Evolutionary conservation across 1,140 invertebrate species (phyloP), one percentile per base, ranked within the genome.

Genomic region (Aphis gossypii): DNA sequence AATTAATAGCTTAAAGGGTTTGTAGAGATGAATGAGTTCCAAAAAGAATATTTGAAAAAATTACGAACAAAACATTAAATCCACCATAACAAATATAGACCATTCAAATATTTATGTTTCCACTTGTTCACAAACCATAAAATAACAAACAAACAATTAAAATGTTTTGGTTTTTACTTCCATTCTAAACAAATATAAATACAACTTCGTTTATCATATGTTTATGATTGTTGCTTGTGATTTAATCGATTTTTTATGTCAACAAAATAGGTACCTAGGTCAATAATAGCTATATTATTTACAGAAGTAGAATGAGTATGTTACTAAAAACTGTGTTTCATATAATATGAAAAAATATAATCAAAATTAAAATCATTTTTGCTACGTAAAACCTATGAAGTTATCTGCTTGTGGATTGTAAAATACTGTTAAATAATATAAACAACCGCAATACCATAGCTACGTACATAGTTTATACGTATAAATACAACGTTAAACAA

Each of bases 121-220:
- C 11, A 30, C 41, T 46, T 20, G 20, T 87, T 87, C 30, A 48
- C 30, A 87, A 87, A 87, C 44, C 14, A 9, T 48, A 48, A 87
- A n/a, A n/a, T 48, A 87, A 86, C 84, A 46, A 86, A 86, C 30
- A 30, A 87, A 44, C 41, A 46, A 87, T 44, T 44, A 87, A 87
- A 38, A 46, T 87, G 5, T 48, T 87, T 48, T 44, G 23, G 23
- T 44, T 84, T 84, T 84, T 41, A 44, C 21, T 84, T 25, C 38
- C 23, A 5, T 44, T 8, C 38, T 84, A 44, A 44, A 84, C 82
- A 23, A 5, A 84, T 38, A 84, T 38, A 38, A 84, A 84, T 25
- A 84, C 11, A 25, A 25, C 44, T 44, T 41, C 3, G 9, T 44
- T 84, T 41, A 44, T 25, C 21, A 84, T 84, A 84, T 84, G 35